A percentile compares a stretch with the other conserved stretches of the same genome.
These are phyloP conservation scores for Phoxinus phoxinus DNA, from an alignment of 2,113 vertebrate genomes.

Conservation along the genomic window DNA sequence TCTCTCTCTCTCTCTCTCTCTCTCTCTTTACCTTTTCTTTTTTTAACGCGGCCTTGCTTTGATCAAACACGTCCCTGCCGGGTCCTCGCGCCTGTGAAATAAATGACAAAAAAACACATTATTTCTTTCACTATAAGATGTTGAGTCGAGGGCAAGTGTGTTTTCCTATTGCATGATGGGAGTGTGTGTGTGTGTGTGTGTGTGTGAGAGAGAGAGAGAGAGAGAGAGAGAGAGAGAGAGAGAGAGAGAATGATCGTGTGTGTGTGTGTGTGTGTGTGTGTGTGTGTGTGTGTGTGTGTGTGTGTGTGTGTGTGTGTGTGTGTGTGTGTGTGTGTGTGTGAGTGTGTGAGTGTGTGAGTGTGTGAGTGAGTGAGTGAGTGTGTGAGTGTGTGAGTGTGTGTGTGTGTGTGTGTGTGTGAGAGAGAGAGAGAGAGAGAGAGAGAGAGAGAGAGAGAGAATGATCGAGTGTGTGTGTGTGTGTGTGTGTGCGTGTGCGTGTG, in stretches of 20 bases:
- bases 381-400: too few species aligned
- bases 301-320: too few species aligned
- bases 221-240: too few species aligned
- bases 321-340: not conserved
- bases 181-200: not conserved
- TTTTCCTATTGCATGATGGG: not conserved
- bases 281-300: accelerated
- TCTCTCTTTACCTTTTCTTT: not conserved
- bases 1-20: not conserved
- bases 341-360: not conserved
- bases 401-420: too few species aligned
- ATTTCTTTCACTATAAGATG: not conserved
- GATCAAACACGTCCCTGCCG: slow-evolving; percentile 14
- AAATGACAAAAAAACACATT: slow-evolving; percentile 17
- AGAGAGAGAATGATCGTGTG: too few species aligned
- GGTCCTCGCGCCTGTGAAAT: not conserved
- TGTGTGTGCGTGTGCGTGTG: not conserved
- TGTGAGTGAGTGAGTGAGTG: too few species aligned
- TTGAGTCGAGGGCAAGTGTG: not conserved
- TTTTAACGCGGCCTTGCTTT: slow-evolving; percentile 41
- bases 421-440: accelerated
- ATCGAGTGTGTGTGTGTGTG: not conserved
- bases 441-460: not conserved
- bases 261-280: not conserved
- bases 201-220: too few species aligned